phyloP scores from a whole-genome alignment of 2,888 invertebrate genomes.

The Seira ritae region DNA sequence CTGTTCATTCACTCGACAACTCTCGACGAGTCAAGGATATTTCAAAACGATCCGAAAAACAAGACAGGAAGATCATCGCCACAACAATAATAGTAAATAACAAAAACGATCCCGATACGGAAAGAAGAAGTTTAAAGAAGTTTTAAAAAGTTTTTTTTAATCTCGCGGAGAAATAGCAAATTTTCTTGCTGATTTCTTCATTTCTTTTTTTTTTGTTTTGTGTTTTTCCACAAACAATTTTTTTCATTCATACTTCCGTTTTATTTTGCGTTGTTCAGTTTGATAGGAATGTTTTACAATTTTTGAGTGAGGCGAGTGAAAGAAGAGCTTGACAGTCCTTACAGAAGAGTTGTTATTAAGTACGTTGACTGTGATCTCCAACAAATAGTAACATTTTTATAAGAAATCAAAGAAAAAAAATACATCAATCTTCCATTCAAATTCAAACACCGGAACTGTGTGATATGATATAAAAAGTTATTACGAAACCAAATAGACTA shows the following conservation, averaged over 20 bases:
- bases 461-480: constrained; percentile 8
- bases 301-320: neutral
- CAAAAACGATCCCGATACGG: neutral
- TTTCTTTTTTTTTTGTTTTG: neutral
- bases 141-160: neutral
- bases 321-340: neutral
- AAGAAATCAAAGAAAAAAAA: too few relatives aligned
- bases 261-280: too few relatives aligned
- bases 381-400: too few relatives aligned
- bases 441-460: constrained; percentile 6
- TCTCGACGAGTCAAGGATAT: constrained; percentile 67
- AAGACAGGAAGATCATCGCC: constrained; percentile 11
- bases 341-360: neutral
- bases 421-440: neutral
- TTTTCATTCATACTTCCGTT: too few relatives aligned
- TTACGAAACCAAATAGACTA: neutral
- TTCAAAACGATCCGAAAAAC: constrained; percentile 34
- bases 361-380: too few relatives aligned
- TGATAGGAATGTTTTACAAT: too few relatives aligned
- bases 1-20: constrained; percentile 67
- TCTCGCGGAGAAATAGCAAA: neutral
- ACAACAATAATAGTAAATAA: neutral
- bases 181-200: neutral
- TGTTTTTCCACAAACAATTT: neutral
- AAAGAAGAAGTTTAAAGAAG: neutral